Conservation (phyloP, 1,140 invertebrate species). For the Anoplophora glabripennis region DNA sequence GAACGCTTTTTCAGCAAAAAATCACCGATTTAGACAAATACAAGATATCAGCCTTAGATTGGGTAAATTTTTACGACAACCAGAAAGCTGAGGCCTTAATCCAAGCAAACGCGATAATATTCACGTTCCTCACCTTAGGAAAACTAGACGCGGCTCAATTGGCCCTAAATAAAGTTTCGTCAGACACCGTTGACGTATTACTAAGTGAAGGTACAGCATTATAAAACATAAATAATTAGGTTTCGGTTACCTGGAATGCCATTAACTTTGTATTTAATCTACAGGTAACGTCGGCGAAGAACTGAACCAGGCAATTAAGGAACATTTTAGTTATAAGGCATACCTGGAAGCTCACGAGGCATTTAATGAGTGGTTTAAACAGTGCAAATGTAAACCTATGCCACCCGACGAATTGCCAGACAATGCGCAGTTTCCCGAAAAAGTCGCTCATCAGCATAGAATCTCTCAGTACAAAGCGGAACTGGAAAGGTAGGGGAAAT, state of each 20-base stretch:
- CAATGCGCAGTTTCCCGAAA: slow-evolving; percentile 78
- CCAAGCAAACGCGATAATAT: slow-evolving; percentile 86
- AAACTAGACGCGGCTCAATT: slow-evolving; percentile 68
- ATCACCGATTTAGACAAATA: slow-evolving; percentile 61
- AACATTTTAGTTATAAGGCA: slow-evolving; percentile 74
- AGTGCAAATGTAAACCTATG: slow-evolving; percentile 74
- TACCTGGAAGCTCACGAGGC: slow-evolving; percentile 82
- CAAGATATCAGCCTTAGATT: slow-evolving; percentile 84
- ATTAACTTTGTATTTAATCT: not conserved
- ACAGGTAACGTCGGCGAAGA: slow-evolving; percentile 49
- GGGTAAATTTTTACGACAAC: slow-evolving; percentile 76
- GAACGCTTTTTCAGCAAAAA: slow-evolving; percentile 41
- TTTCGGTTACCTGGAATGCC: not conserved
- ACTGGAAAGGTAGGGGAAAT: slow-evolving; percentile 55
- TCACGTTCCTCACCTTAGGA: slow-evolving; percentile 68
- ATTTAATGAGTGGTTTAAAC: slow-evolving; percentile 85
- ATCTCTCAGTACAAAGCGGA: slow-evolving; percentile 74
- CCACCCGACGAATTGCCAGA: slow-evolving; percentile 57
- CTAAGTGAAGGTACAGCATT: slow-evolving; percentile 5
- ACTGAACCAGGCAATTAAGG: slow-evolving; percentile 62
- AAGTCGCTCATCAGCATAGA: slow-evolving; percentile 82
- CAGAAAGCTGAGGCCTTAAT: slow-evolving; percentile 78
- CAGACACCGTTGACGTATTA: slow-evolving; percentile 58
- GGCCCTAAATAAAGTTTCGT: slow-evolving; percentile 66
- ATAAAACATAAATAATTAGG: slow-evolving; percentile 9